A percentile compares a stretch with the other conserved stretches of the same genome.
Conservation (phyloP, 2,113 vertebrate genomes). For the Choloepus hoffmanni region DNA sequence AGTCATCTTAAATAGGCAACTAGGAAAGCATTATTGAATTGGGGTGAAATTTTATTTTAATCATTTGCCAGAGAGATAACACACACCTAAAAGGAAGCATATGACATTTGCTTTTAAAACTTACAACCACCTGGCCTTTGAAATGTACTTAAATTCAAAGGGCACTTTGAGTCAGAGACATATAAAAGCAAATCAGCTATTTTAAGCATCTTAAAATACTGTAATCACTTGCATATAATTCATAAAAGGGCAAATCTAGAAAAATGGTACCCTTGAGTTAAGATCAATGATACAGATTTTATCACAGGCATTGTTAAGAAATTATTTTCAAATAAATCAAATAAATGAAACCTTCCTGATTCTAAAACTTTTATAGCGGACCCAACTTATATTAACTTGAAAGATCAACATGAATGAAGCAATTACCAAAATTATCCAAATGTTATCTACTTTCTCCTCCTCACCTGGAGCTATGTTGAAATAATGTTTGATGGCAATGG, state of each 20-base stretch:
- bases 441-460: neutral
- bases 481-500: constrained; percentile 97
- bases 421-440: neutral
- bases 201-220: constrained; percentile 37
- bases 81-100: constrained; percentile 34
- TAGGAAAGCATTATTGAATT: neutral
- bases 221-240: neutral
- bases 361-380: neutral
- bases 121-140: constrained; percentile 37
- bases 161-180: constrained; percentile 7
- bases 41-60: constrained; percentile 40
- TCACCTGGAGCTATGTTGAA: constrained; percentile 92
- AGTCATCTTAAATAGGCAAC: neutral
- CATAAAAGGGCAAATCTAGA: neutral
- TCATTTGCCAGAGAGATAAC: constrained; percentile 42
- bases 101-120: constrained; percentile 61
- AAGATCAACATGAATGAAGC: neutral
- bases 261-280: constrained; percentile 46
- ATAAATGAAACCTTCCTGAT: neutral
- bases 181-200: constrained; percentile 6
- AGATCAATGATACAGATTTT: constrained; percentile 1
- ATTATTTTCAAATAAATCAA: neutral
- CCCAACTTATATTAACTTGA: neutral
- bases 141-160: constrained; percentile 65
- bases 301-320: neutral